Evolutionary conservation across 2,888 invertebrate genomes (phyloP).

Genomic region (Drosophila nigricruria): DNA sequence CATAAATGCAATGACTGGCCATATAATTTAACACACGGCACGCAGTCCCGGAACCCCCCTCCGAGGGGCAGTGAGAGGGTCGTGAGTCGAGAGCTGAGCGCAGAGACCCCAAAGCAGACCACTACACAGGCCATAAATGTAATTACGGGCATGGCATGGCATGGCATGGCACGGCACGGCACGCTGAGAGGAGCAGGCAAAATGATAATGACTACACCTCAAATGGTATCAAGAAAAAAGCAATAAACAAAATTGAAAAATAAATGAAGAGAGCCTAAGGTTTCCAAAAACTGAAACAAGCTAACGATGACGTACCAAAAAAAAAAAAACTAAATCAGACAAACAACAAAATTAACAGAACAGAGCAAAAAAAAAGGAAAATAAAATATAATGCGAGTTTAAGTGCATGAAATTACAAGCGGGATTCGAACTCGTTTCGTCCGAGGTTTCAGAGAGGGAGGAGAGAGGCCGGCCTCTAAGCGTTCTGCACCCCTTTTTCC

Average conservation of each 20-base stretch:
- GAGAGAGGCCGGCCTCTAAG: not conserved
- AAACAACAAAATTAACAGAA: slow-evolving; percentile 72
- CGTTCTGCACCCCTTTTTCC: slow-evolving; percentile 45
- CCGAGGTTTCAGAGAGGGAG: not conserved
- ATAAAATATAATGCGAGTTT: slow-evolving; percentile 67
- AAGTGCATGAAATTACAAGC: slow-evolving; percentile 76
- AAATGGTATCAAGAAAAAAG: slow-evolving; percentile 53
- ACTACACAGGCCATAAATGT: slow-evolving; percentile 59
- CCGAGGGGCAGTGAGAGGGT: not conserved
- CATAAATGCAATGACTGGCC: slow-evolving; percentile 68
- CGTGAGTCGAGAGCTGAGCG: not conserved
- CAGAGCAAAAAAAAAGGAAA: slow-evolving; percentile 34
- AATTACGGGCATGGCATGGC: slow-evolving; percentile 68
- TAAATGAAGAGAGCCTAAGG: slow-evolving; percentile 59
- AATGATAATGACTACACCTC: slow-evolving; percentile 72
- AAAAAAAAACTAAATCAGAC: slow-evolving; percentile 64
- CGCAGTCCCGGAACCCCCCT: slow-evolving; percentile 22
- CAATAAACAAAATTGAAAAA: slow-evolving; percentile 51
- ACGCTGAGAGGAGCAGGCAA: slow-evolving; percentile 43
- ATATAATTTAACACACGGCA: slow-evolving; percentile 53
- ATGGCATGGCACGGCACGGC: slow-evolving; percentile 41
- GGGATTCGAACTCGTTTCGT: slow-evolving; percentile 16
- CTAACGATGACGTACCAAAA: slow-evolving; percentile 67
- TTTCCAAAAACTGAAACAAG: slow-evolving; percentile 47
- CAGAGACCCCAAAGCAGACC: slow-evolving; percentile 20